phyloP scores from a whole-genome alignment of 2,888 invertebrate genomes.

The Gnatocerus cornutus region DNA sequence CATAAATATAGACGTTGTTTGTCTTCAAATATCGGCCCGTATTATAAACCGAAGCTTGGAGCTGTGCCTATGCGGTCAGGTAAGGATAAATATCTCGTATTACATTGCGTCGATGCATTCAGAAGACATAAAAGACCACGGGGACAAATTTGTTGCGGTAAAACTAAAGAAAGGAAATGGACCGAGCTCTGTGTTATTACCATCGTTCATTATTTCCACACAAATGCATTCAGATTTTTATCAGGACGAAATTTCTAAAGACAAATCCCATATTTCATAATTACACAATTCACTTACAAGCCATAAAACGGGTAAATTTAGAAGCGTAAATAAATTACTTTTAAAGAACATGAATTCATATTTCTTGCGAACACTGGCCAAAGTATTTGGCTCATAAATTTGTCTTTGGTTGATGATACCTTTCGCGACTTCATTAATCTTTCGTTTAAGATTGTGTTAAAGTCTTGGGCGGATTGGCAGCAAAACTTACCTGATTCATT shows the following conservation, averaged over 20 bases:
- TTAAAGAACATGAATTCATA: constrained; percentile 23
- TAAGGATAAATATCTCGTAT: constrained; percentile 68
- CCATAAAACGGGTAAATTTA: constrained; percentile 2
- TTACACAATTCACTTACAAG: constrained; percentile 9
- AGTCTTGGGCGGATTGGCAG: constrained; percentile 14
- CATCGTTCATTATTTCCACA: constrained; percentile 44
- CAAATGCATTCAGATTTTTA: constrained; percentile 49
- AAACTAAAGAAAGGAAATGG: constrained; percentile 66
- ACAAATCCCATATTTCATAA: constrained; percentile 22
- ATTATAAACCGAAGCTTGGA: constrained; percentile 64
- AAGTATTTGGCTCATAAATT: constrained; percentile 25
- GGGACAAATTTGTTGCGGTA: constrained; percentile 70
- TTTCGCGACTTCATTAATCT: constrained; percentile 28
- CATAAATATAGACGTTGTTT: constrained; percentile 70
- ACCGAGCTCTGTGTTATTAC: constrained; percentile 37
- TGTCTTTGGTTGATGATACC: constrained; percentile 8
- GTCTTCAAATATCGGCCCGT: constrained; percentile 67
- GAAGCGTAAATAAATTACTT: constrained; percentile 16
- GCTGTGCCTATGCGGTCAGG: constrained; percentile 68
- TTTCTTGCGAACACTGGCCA: constrained; percentile 16
- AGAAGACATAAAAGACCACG: constrained; percentile 61
- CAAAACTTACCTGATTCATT: constrained; percentile 19
- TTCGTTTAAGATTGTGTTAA: constrained; percentile 22
- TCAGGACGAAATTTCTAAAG: constrained; percentile 16
- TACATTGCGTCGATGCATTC: constrained; percentile 66